Evolutionary conservation across 2,797 vertebrate species (phyloP).

Genomic region (Gadopsis bispinosus): DNA sequence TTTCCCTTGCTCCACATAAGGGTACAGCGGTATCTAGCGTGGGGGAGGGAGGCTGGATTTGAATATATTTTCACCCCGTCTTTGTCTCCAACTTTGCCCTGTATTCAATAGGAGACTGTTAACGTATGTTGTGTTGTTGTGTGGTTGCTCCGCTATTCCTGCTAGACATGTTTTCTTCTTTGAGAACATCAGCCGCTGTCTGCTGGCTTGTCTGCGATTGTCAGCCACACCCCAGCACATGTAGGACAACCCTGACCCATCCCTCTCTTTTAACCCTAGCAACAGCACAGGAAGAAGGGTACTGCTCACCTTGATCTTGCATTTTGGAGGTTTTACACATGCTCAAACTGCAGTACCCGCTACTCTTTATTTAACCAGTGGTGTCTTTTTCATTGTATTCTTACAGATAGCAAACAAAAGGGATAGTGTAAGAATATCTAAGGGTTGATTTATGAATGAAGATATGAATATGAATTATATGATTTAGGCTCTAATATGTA

Average conservation of each 20-base stretch:
- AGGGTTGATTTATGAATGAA: background rate
- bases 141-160: background rate
- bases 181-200: background rate
- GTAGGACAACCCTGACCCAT: constrained; percentile 2
- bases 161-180: background rate
- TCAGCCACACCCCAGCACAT: constrained; percentile 10
- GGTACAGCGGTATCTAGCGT: background rate
- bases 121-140: background rate
- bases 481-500: too few relatives aligned
- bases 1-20: constrained; percentile 19
- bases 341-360: background rate
- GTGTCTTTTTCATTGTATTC: background rate
- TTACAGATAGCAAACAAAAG: background rate
- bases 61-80: constrained; percentile 45
- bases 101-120: background rate
- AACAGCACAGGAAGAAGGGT: background rate
- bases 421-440: background rate
- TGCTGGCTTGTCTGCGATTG: background rate
- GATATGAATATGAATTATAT: too few relatives aligned
- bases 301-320: background rate
- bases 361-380: background rate
- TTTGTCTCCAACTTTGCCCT: constrained; percentile 43
- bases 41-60: constrained; percentile 37
- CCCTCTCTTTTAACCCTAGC: background rate
- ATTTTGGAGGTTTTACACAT: background rate